Evolutionary conservation across 2,888 invertebrate genomes (phyloP).

Genomic region (Gisinianus flammeolus): DNA sequence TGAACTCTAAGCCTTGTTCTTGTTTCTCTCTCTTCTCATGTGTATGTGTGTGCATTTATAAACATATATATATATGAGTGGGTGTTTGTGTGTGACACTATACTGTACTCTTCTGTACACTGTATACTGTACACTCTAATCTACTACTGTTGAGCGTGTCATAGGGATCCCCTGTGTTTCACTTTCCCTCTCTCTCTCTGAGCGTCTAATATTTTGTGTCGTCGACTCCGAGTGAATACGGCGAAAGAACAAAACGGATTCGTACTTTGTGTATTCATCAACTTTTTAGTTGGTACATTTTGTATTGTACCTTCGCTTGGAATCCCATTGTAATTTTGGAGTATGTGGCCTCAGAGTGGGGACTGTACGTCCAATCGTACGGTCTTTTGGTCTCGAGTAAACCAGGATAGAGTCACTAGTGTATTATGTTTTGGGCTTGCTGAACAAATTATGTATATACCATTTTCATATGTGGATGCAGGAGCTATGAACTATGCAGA

Average conservation of each 20-base stretch:
- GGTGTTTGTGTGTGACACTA: neutral
- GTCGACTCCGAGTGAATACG: neutral
- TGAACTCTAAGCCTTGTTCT: neutral
- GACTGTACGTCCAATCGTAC: neutral
- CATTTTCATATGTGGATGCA: neutral
- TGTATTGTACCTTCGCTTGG: neutral
- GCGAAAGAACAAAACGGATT: constrained; percentile 6
- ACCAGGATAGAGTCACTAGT: neutral
- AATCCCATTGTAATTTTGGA: constrained; percentile 6
- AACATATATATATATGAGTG: neutral
- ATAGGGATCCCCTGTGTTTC: neutral
- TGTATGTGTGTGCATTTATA: neutral
- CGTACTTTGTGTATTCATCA: constrained; percentile 15
- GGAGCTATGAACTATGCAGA: neutral
- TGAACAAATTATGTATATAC: neutral
- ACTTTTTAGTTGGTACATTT: constrained; percentile 12
- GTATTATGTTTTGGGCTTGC: neutral
- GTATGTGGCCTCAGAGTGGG: constrained; percentile 4
- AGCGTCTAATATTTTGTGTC: constrained; percentile 7
- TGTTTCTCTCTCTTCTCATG: neutral
- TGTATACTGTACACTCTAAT: neutral
- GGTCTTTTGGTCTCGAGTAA: neutral
- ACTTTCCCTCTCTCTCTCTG: neutral
- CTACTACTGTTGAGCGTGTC: neutral
- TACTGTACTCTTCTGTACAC: neutral